Evolutionary conservation across 2,888 invertebrate species (phyloP), one percentile per base, ranked within the genome.

Genomic region (Octodonta nipae): DNA sequence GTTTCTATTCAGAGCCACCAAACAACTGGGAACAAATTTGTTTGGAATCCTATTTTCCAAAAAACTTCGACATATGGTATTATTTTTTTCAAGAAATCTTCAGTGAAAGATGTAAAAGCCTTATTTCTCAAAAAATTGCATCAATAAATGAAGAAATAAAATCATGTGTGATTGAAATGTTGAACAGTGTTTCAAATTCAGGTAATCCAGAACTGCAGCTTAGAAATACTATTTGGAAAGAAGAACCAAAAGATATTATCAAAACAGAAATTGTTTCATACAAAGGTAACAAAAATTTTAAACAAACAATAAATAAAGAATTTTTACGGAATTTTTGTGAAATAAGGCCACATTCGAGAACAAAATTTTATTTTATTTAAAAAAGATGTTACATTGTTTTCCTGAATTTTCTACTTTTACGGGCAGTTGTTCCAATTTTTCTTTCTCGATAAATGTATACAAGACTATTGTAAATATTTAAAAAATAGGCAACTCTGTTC

Each of bases 221-320:
- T 8, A 68, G 77, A 38, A 75, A 75, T 74, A 79, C 73, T 40
- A 69, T 78, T 14, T 86, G 85, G 85, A 71, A 68, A 34, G 83
- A 85, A 49, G 71, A 76, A 25, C 63, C 65, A 24, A 64, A 48
- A 1, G 74, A 75, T 50, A 58, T 72, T 30, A 55, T 52, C 35
- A 52, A 49, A 45, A 37, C 39, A 14, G 60, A 64, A 37, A n/a
- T n/a, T n/a, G n/a, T n/a, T n/a, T n/a, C n/a, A 36, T 55, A 59
- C 42, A 40, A 36, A 40, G 58, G 58, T 57, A 46, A 31, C n/a
- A n/a, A n/a, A n/a, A n/a, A n/a, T n/a, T n/a, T n/a, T n/a, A n/a
- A n/a, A n/a, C n/a, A n/a, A n/a, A n/a, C n/a, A n/a, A n/a, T n/a
- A n/a, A n/a, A n/a, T n/a, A n/a, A n/a, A n/a, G n/a, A n/a, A n/a